Evolutionary conservation across 2,888 invertebrate species (phyloP), one percentile per base, ranked within the genome.

Genomic region (Folsomia manolachei): DNA sequence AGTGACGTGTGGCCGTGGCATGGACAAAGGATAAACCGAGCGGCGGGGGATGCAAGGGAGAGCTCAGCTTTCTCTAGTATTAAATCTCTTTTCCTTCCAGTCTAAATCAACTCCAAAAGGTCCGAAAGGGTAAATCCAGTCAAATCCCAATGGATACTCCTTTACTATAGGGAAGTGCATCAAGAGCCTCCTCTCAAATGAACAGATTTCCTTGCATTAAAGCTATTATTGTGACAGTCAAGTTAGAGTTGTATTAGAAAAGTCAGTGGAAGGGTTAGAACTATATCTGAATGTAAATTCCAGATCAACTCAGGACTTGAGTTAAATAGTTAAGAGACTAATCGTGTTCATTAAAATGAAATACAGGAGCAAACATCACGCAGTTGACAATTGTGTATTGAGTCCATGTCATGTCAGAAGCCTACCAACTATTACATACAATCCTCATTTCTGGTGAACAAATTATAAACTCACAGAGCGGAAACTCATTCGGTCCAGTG

Each of bases 21-120:
- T 39, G 39, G 39, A 39, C 39, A 39, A 4, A 39, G 14, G 39
- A 39, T 39, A 14, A 39, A 39, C 7, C 14, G 39, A 39, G 39
- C 39, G 39, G 39, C 39, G 39, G 39, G 39, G 39, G 39, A 39
- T 9, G 7, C 39, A 39, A 39, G 14, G 39, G 39, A 39, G 39
- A 39, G 14, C 39, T 39, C 39, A 39, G 39, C 39, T 39, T 39
- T 39, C 39, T 39, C 39, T n/a, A 21, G 52, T 51, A 66, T 66
- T 66, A 52, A 66, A 66, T 66, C 66, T 51, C 66, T 52, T 27
- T 51, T 9, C 66, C n/a, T 1, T 14, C 23, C 66, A 39, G 39
- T 14, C 39, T 39, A 66, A 52, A 52, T 66, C 71, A 71, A 51
- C 71, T 71, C 60, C 71, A 71, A 71, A 65, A 70, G 66, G 66